A percentile compares a stretch with the other conserved stretches of the same genome.
phyloP scores from a whole-genome alignment of 2,113 vertebrate species.

The Sinocyclocheilus anophthalmus region DNA sequence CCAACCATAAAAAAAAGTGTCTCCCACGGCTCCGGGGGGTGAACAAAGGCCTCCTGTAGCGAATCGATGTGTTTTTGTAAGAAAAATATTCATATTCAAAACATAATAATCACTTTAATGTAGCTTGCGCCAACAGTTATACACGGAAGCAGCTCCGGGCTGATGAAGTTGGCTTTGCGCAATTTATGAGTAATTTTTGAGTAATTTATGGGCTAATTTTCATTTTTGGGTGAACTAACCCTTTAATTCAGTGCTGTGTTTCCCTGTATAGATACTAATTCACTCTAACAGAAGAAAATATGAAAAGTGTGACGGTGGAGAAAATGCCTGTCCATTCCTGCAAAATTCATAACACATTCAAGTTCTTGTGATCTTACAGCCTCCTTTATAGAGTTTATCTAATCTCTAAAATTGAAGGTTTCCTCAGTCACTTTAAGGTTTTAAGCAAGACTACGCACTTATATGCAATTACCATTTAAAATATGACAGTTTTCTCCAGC shows the following conservation, averaged over 20 bases:
- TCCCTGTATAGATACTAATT: not conserved
- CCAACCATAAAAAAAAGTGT: too few species aligned
- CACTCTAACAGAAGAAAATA: constrained; percentile 20
- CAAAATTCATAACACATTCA: not conserved
- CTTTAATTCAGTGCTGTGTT: not conserved
- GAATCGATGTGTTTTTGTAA: too few species aligned
- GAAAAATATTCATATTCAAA: too few species aligned
- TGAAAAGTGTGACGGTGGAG: constrained; percentile 31
- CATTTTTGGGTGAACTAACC: too few species aligned
- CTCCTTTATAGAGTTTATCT: not conserved
- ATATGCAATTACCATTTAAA: not conserved
- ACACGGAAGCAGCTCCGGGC: too few species aligned
- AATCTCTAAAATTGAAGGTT: not conserved
- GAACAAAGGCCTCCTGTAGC: too few species aligned
- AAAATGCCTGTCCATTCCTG: not conserved
- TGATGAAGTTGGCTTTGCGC: too few species aligned
- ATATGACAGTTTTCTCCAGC: not conserved
- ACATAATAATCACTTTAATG: too few species aligned
- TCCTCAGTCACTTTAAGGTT: not conserved
- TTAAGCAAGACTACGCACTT: not conserved
- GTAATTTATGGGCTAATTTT: too few species aligned
- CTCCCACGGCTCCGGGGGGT: too few species aligned
- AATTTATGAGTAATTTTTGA: too few species aligned
- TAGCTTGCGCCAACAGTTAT: too few species aligned
- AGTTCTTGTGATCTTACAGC: not conserved